phyloP scores from a whole-genome alignment of 2,797 vertebrate genomes.

The Mormyrus hasselquistii region DNA sequence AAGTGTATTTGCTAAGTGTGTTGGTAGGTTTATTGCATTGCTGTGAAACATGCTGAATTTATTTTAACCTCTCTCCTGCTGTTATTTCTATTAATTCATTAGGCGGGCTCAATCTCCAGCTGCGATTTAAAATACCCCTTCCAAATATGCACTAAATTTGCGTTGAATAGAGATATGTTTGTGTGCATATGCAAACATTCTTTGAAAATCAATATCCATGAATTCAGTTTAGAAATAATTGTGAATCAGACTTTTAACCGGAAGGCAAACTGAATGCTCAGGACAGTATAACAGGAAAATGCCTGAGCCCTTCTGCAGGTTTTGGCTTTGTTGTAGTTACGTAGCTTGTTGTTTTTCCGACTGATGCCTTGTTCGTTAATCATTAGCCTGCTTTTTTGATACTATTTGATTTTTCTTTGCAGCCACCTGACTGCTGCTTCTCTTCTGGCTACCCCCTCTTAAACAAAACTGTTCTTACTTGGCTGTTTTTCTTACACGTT shows the following conservation, averaged over 20 bases:
- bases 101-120: constrained; percentile 66
- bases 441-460: constrained; percentile 24
- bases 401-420: constrained; percentile 82
- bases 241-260: neutral
- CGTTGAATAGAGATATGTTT: neutral
- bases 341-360: constrained; percentile 32
- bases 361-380: constrained; percentile 78
- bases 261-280: neutral
- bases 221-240: neutral
- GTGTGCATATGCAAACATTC: neutral
- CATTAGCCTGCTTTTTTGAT: constrained; percentile 83
- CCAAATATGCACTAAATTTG: neutral
- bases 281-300: neutral
- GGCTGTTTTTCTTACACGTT: neutral
- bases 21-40: constrained; percentile 79
- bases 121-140: constrained; percentile 89
- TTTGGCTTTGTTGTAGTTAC: neutral
- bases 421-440: constrained; percentile 68
- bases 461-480: neutral
- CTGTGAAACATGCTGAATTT: constrained; percentile 92
- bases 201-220: neutral
- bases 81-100: constrained; percentile 66
- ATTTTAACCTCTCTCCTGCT: constrained; percentile 73
- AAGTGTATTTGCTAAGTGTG: constrained; percentile 77
- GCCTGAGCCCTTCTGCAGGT: neutral